Evolutionary conservation across 35 echinoderm and acorn worm genomes (phyloP), one percentile per base, ranked within the genome.

Genomic region (Patiria miniata): DNA sequence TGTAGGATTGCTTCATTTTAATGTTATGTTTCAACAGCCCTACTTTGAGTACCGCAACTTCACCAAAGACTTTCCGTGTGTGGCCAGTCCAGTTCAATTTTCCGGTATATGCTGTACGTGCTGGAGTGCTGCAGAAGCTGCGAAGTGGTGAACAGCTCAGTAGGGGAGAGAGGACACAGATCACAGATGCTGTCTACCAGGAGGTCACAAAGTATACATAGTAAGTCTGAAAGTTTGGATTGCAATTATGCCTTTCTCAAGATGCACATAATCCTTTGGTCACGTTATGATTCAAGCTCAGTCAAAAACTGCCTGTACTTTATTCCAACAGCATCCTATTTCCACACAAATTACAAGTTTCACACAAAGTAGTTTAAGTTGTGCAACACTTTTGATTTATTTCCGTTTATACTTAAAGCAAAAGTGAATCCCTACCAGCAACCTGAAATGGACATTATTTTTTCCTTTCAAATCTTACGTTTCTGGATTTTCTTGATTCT

Each of bases 141-240:
- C 1, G 54, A 58, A 8, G 14, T 59, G 77, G 86, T 33, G 69
- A 88, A 58, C 65, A 28, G 51, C 86, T 88, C 16, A 78, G 80
- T 57, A 77, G 79, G 39, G 40, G 69, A 15, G 73, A 88, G 56
- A 42, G 86, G 37, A 79, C 86, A 80, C 69, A 40, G 40, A 55
- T 88, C 30, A 23, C 79, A 3, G 76, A 88, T 36, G 86, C 78
- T 34, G 80, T 88, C 37, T 80, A 57, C 44, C 42, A 80, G 33
- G 52, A 77, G 51, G 78, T 88, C 21, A 88, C 77, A 77, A 40
- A 51, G n/a, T 59, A 51, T 53, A 88, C 86, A 79, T 88, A 88
- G 76, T 88, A 88, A 88, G 86, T 82, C 54, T 58, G 54, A 58
- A 58, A 19, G 23, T n/a, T n/a, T n/a, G n/a, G n/a, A n/a, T n/a